Conservation (phyloP, 2,797 vertebrate genomes). For the Hipposideros larvatus region DNA sequence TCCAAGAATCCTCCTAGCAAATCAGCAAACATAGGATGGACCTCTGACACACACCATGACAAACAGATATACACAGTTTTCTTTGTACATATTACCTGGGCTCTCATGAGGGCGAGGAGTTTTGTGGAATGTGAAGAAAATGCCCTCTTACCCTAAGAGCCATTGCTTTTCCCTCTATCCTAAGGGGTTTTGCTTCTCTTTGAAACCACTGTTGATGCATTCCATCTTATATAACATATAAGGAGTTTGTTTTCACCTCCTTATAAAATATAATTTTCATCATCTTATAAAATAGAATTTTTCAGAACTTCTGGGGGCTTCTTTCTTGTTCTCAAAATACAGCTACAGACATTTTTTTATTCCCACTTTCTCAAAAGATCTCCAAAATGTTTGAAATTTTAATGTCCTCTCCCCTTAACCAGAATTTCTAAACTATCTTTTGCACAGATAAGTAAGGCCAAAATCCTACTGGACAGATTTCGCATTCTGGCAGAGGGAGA, state of each 20-base stretch:
- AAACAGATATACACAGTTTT: not conserved
- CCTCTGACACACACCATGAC: not conserved
- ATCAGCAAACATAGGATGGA: not conserved
- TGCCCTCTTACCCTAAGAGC: not conserved
- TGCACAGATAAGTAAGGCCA: not conserved
- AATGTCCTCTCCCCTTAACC: not conserved
- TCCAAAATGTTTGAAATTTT: conserved; percentile 51
- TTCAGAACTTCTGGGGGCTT: conserved; percentile 5
- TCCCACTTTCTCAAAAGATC: not conserved
- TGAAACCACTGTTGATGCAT: not conserved
- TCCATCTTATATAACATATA: not conserved
- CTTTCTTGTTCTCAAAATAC: not conserved
- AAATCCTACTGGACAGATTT: not conserved
- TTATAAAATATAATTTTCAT: conserved; percentile 6
- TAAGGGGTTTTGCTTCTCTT: not conserved
- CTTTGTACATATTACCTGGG: not conserved
- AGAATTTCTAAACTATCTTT: conserved; percentile 41
- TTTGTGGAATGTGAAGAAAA: conserved; percentile 7
- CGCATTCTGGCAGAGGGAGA: not conserved
- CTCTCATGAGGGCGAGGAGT: not conserved
- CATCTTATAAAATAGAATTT: not conserved
- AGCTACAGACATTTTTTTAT: not conserved
- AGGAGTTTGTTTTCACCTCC: not conserved
- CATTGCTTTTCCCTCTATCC: not conserved
- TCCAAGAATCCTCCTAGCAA: not conserved